Evolutionary conservation across 2,888 invertebrate genomes (phyloP), one percentile per base, ranked within the genome.

Genomic region (Drosophila nigritarsus): DNA sequence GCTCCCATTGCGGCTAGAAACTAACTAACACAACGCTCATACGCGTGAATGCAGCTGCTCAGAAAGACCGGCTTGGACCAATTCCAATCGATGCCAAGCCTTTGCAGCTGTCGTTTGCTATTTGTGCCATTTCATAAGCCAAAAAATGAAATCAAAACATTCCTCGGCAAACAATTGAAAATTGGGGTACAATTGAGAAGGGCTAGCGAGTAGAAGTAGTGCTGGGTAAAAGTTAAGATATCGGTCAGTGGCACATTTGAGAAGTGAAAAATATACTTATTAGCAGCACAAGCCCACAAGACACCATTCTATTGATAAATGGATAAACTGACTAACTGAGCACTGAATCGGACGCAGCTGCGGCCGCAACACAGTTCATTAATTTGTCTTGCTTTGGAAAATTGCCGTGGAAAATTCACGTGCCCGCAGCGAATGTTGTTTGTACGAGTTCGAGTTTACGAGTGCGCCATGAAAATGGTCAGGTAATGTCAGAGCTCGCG

Each of bases 161-260:
- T 81, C 79, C 73, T 73, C 55, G 58, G 60, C 78, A 64, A 78
- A 88, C 86, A 86, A 88, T 82, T 70, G 83, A 66, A 73, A 75
- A 75, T 78, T 71, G 69, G 62, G 20, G 6, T 66, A 29, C 32
- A 48, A 45, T 24, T 20, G 27, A 40, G 49, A 56, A 67, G 66
- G 70, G 74, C 59, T 2, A 45, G 40, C 27, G 9, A 49, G 36
- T 30, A 56, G 40, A 40, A 40, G 40, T 40, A 73, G 53, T 36
- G 54, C 55, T 55, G 77, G 80, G 87, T 87, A 89, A 89, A 89
- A 89, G 87, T 82, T 83, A 75, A 80, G 81, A 90, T 89, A 87
- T 90, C 85, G 90, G 90, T 90, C 90, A 90, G 83, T 90, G 78
- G 68, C 80, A 80, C 88, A 82, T 75, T 78, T 67, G 66, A 62